Base-by-base conservation (phyloP, 2,797 vertebrate genomes). In the Hippopotamyrus pictus region DNA sequence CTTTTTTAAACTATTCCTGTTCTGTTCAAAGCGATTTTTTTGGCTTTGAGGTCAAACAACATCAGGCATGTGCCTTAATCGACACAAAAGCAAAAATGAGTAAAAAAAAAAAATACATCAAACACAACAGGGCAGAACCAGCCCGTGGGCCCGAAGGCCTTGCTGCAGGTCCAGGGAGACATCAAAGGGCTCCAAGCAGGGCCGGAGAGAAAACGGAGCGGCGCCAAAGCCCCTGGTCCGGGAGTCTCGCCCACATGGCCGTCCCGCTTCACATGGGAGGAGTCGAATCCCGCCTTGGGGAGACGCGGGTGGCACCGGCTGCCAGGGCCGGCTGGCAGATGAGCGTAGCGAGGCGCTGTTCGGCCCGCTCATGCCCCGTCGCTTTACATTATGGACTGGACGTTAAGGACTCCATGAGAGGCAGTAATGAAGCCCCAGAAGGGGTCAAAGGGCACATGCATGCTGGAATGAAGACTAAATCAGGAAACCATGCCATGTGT, bases 41-140 rank as follows among this genome's bases (percentile, higher is more conserved):
- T 37, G 86, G 17, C 86, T 59, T 59, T 62, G 86, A 88, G 87
- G 41, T 88, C 86, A 65, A 65, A 65, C 57, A 46, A 25, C 37
- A 88, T 65, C 54, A 46, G 54, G 12, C 53, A 41, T 57, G n/a
- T 14, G 83, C 50, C 46, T 86, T 44, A 86, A 29, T 86, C 83
- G 5, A 1, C 37, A 46, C 37, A 65, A 65, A 62, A 62, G 3
- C 86, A 62, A 88, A 59, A 88, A 69, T 46, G 22, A 5, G 19
- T 62, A 48, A 69, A 29, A 25, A 48, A 57, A 44, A n/a, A 59
- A 29, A 53, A 44, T 22, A 59, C 57, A 69, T 25, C 8, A 46
- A 48, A 69, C 41, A 12, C 57, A 44, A 59, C 6, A 22, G 57
- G 59, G 19, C 22, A 22, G 87, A 51, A 33, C 37, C 17, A n/a